Evolutionary conservation across 2,797 vertebrate species (phyloP).

Genomic region (Spinus olivaceus): DNA sequence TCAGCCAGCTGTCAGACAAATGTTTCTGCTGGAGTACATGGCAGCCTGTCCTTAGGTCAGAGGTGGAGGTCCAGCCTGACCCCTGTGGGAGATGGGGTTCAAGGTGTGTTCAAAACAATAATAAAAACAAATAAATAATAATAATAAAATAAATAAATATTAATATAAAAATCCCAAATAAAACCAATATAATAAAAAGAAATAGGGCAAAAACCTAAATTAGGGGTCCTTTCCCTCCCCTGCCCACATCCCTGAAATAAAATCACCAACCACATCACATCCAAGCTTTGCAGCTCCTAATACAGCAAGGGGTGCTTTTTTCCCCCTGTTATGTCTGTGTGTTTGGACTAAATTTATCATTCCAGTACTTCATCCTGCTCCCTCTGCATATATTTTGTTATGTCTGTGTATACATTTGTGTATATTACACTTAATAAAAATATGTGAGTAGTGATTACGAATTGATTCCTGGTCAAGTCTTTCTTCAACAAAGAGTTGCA

Average conservation of each 20-base stretch:
- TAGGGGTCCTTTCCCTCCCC: background rate
- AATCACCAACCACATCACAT: background rate
- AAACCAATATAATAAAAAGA: background rate
- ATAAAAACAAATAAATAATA: background rate
- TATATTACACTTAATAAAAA: background rate
- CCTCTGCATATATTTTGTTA: background rate
- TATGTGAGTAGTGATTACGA: background rate
- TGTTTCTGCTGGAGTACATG: background rate
- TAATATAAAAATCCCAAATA: too few species aligned
- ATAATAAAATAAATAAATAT: too few species aligned
- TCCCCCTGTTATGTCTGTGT: accelerated
- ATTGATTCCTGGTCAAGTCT: background rate
- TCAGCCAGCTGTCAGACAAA: background rate
- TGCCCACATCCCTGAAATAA: accelerated
- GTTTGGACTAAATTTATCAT: background rate
- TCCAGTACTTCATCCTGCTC: background rate
- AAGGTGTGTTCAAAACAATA: background rate
- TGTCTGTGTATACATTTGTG: background rate
- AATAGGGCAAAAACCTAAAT: background rate
- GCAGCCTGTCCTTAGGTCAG: background rate
- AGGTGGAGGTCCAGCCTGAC: background rate
- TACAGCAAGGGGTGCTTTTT: background rate
- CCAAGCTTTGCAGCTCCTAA: background rate
- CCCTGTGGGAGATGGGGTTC: background rate
- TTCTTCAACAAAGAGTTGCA: background rate